A percentile compares a stretch with the other conserved stretches of the same genome.
These are phyloP conservation scores for Lysandra bellargus DNA, from an alignment of 2,888 invertebrate genomes.

Conservation along the genomic window DNA sequence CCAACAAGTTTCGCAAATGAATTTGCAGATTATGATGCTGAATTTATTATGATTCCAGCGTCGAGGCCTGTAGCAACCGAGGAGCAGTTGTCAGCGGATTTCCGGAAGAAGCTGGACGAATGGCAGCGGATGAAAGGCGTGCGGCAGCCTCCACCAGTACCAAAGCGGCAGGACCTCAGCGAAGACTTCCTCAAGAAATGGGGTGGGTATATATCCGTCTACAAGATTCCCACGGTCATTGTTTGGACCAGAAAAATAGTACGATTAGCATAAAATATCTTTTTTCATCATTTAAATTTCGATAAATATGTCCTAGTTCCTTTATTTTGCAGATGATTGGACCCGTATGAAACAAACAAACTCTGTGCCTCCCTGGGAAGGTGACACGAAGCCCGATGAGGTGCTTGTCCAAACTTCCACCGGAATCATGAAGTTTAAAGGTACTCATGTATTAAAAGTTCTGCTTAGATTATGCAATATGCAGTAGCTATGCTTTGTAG, in stretches of 20 bases:
- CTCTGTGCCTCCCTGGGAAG: slow-evolving; percentile 76
- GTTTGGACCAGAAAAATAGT: background rate
- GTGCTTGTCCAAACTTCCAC: slow-evolving; percentile 90
- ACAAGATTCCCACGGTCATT: background rate
- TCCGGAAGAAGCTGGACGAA: slow-evolving; percentile 90
- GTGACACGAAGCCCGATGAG: slow-evolving; percentile 77
- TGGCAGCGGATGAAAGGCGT: slow-evolving; percentile 88
- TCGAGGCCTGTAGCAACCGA: slow-evolving; percentile 78
- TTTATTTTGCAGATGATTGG: slow-evolving; percentile 84
- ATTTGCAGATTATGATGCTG: too few relatives aligned
- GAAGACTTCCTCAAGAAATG: slow-evolving; percentile 92
- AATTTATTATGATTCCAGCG: slow-evolving; percentile 43
- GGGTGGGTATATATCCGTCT: slow-evolving; percentile 60
- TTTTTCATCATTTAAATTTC: too few relatives aligned
- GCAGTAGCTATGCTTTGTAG: too few relatives aligned
- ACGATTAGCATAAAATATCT: too few relatives aligned
- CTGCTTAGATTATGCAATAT: too few relatives aligned
- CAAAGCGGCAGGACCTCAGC: slow-evolving; percentile 84
- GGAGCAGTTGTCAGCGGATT: slow-evolving; percentile 88
- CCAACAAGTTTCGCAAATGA: too few relatives aligned
- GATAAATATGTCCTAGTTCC: too few relatives aligned
- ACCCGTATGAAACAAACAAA: slow-evolving; percentile 86
- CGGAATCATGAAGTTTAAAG: slow-evolving; percentile 91
- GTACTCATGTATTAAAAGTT: slow-evolving; percentile 45
- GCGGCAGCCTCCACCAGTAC: slow-evolving; percentile 71